Evolutionary conservation across 2,797 vertebrate species (phyloP).

Genomic region (Pseudochirops corinnae): DNA sequence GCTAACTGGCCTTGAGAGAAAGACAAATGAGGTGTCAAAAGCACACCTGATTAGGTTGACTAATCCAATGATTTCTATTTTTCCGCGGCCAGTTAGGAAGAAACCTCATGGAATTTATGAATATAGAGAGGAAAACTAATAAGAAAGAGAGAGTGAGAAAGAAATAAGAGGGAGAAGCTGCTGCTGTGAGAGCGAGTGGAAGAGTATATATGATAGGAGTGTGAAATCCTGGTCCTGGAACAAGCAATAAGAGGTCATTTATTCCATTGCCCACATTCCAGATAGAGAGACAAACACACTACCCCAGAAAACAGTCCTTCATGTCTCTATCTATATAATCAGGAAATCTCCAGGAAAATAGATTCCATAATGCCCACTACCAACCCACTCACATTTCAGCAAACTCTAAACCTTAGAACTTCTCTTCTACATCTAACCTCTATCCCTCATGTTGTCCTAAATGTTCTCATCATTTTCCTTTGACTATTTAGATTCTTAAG

Average conservation of each 20-base stretch:
- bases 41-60: conserved; percentile 79
- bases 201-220: background rate
- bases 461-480: background rate
- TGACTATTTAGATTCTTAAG: background rate
- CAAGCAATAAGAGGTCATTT: background rate
- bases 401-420: background rate
- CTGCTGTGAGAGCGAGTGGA: background rate
- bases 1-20: conserved; percentile 49
- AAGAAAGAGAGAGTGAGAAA: background rate
- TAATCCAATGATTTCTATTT: conserved; percentile 64
- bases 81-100: conserved; percentile 43
- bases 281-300: background rate
- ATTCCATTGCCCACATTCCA: background rate
- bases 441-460: background rate
- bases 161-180: background rate
- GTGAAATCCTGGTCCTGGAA: background rate
- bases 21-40: conserved; percentile 81
- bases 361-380: background rate
- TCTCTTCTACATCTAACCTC: background rate
- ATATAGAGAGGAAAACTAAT: background rate
- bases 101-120: conserved; percentile 37
- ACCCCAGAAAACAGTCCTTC: background rate
- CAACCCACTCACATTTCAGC: background rate
- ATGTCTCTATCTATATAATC: background rate
- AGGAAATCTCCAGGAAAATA: background rate